Percentiles rank a stretch among this genome's conserved stretches.
phyloP scores from a whole-genome alignment of 2,113 vertebrate genomes.

The Ploceus nigricollis region DNA sequence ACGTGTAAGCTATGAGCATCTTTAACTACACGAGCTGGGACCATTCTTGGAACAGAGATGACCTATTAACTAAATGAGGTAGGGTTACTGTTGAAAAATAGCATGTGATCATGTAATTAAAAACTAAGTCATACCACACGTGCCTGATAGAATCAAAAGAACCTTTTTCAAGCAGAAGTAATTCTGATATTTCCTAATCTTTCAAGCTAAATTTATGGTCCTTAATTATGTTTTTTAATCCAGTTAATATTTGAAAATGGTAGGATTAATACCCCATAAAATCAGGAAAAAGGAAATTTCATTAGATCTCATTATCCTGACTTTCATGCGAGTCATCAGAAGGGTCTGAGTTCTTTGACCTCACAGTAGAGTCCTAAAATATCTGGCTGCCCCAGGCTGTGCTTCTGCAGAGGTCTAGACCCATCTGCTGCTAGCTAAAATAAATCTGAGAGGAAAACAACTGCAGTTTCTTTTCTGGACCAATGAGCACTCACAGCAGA shows the following conservation, averaged over 20 bases:
- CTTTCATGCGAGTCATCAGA: neutral
- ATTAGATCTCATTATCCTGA: neutral
- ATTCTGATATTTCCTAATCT: neutral
- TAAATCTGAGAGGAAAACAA: neutral
- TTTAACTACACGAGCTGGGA: neutral
- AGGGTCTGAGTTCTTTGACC: neutral
- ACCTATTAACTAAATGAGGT: constrained; percentile 22
- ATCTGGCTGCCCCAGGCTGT: neutral
- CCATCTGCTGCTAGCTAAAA: neutral
- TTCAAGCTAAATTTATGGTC: neutral
- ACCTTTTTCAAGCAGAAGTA: neutral
- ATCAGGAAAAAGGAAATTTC: neutral
- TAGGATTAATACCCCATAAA: neutral
- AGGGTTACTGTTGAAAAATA: neutral
- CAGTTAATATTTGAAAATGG: neutral
- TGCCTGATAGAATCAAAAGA: neutral
- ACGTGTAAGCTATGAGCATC: neutral
- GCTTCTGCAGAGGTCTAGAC: neutral
- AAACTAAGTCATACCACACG: neutral
- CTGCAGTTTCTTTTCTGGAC: neutral
- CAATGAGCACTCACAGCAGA: neutral
- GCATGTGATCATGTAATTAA: neutral
- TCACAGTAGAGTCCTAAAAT: neutral
- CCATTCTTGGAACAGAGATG: neutral
- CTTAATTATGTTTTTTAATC: neutral